Evolutionary conservation across 2,888 invertebrate genomes (phyloP), one percentile per base, ranked within the genome.

Genomic region (Polylopha cassiicola): DNA sequence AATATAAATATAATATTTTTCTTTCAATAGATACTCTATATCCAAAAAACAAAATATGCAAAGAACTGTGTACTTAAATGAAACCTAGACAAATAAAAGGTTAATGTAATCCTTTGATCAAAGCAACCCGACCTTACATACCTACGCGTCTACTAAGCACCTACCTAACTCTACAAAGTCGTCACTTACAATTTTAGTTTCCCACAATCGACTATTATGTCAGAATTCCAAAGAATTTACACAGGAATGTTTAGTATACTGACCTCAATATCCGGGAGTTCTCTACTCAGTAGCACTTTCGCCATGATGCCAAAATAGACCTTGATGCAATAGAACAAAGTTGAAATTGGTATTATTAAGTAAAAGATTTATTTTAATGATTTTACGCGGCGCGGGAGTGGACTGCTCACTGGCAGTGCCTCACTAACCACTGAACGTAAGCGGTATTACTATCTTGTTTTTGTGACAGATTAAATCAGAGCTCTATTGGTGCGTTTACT

Each of bases 181-280:
- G n/a, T n/a, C n/a, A n/a, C n/a, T n/a, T n/a, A n/a, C n/a, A n/a
- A n/a, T n/a, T n/a, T n/a, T n/a, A n/a, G n/a, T n/a, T n/a, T n/a
- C n/a, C n/a, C n/a, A n/a, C n/a, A n/a, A n/a, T n/a, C n/a, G n/a
- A n/a, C n/a, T n/a, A n/a, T n/a, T n/a, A n/a, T n/a, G n/a, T n/a
- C n/a, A n/a, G n/a, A n/a, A n/a, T n/a, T n/a, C n/a, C n/a, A n/a
- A n/a, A n/a, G n/a, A n/a, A n/a, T n/a, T n/a, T n/a, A n/a, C n/a
- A n/a, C n/a, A n/a, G n/a, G n/a, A n/a, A n/a, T n/a, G 1, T 23
- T 11, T 4, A 17, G 14, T 13, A 28, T 18, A 82, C 87, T 85
- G 75, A 93, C 94, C 89, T 95, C 95, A 60, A 95, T 95, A 72
- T 95, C 95, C 2, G 92, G 92, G 44, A 92, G 63, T 64, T 95